Percentiles rank a stretch among this genome's conserved stretches.
These are phyloP conservation scores for Drosophila hydei DNA, from an alignment of 1,140 invertebrate genomes.

Conservation along the genomic window DNA sequence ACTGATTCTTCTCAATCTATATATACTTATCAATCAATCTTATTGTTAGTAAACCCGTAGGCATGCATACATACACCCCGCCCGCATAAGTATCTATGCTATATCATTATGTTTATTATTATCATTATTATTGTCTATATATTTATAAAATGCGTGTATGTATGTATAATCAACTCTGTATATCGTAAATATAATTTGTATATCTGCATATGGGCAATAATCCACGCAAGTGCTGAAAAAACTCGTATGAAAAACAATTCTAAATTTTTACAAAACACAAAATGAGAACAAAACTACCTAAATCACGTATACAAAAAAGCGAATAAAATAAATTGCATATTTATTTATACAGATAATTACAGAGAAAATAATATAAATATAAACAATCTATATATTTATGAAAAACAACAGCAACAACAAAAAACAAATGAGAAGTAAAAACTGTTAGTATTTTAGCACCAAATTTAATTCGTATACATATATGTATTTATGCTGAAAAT, in stretches of 20 bases:
- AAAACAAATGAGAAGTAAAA: conserved; percentile 60
- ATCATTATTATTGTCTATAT: conserved; percentile 57
- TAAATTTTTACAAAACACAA: conserved; percentile 65
- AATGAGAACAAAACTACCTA: conserved; percentile 73
- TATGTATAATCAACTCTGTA: conserved; percentile 54
- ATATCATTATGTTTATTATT: conserved; percentile 60
- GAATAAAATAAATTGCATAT: conserved; percentile 54
- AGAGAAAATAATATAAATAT: conserved; percentile 9
- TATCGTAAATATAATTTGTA: conserved; percentile 24
- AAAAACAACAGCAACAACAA: conserved; percentile 33
- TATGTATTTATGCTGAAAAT: conserved; percentile 70
- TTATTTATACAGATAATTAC: conserved; percentile 59
- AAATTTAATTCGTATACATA: conserved; percentile 74
- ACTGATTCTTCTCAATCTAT: conserved; percentile 39
- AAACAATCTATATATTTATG: conserved; percentile 12
- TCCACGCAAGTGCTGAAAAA: conserved; percentile 62
- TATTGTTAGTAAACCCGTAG: conserved; percentile 45
- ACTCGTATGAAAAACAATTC: conserved; percentile 49
- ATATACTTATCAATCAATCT: conserved; percentile 43
- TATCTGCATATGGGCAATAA: conserved; percentile 29
- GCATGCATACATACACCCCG: conserved; percentile 17
- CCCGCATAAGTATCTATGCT: conserved; percentile 48
- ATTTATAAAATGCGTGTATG: conserved; percentile 34
- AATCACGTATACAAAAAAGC: conserved; percentile 67
- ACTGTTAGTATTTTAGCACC: conserved; percentile 83